Evolutionary conservation across 2,113 vertebrate genomes (phyloP), one percentile per base, ranked within the genome.

Genomic region (Spilogale gracilis): DNA sequence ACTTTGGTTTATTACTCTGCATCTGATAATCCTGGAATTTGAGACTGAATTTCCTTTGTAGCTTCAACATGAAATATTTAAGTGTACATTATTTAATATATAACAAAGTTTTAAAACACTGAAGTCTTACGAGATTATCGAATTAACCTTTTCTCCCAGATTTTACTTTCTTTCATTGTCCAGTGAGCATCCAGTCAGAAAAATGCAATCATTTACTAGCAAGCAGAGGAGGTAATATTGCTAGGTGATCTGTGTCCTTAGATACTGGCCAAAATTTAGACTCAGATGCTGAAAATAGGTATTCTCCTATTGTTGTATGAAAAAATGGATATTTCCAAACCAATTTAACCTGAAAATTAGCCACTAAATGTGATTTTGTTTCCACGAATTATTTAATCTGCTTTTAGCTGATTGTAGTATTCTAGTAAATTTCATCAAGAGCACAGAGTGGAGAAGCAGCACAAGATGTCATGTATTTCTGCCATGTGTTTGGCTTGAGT

Each of bases 81-180:
- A 81, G 32, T 85, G 14, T 38, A 78, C 30, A 17, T 96, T 96
- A 95, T 88, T 95, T 95, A 84, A 94, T 81, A 23, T 82, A 12
- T 7, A n/a, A 12, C 6, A 4, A 78, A 43, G 48, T 65, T 63
- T 96, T 63, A 71, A 85, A 90, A 56, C 3, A 48, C 3, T 32
- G 17, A 48, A 45, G 5, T 86, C 50, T 76, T 71, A 9, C 52
- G n/a, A 90, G 88, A 32, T 54, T 61, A 23, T 69, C 61, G 13
- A 71, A 43, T 73, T 78, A 85, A 38, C 27, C n/a, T 25, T 86
- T 85, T 61, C 56, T 54, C 93, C 52, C 43, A 18, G 54, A 63
- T 95, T 67, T 82, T 58, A 45, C 78, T 93, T 93, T 91, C n/a
- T 74, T 89, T 79, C 38, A 69, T 63, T 79, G 25, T 69, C 16